Percentiles rank a stretch among this genome's conserved stretches.
Evolutionary conservation across 2,797 vertebrate species (phyloP).

Genomic region (Prionace glauca): DNA sequence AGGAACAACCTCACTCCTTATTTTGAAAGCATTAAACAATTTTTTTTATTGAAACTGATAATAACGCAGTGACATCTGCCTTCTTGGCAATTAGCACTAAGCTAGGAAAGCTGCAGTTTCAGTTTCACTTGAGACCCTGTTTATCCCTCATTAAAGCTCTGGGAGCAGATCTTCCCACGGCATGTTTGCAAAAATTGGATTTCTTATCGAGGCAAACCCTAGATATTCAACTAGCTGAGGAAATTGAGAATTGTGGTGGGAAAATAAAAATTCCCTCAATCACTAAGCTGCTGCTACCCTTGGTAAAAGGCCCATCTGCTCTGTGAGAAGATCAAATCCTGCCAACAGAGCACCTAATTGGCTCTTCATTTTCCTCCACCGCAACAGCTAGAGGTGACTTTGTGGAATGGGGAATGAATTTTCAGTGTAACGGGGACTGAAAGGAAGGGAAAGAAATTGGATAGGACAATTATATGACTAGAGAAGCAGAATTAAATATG

Average conservation of each 20-base stretch:
- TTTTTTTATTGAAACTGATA: neutral
- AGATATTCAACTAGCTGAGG: constrained; percentile 8
- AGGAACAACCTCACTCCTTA: neutral
- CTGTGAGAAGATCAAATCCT: constrained; percentile 24
- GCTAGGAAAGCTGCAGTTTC: neutral
- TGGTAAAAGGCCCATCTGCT: constrained; percentile 8
- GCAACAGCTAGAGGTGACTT: neutral
- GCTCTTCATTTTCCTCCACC: neutral
- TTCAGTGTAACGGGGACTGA: neutral
- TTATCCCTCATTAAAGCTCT: constrained; percentile 18
- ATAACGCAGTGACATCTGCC: neutral
- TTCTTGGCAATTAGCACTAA: neutral
- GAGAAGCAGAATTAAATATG: constrained; percentile 11
- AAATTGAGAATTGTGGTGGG: constrained; percentile 14
- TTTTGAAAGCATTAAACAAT: neutral
- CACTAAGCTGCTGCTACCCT: constrained; percentile 12
- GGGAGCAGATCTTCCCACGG: neutral
- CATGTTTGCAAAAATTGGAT: constrained; percentile 18
- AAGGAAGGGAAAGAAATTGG: neutral
- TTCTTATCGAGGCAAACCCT: neutral
- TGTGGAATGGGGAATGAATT: neutral
- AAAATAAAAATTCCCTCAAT: neutral
- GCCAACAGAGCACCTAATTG: neutral
- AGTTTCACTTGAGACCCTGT: constrained; percentile 18
- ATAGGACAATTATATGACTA: neutral